Base-by-base conservation (phyloP, 2,113 vertebrate species). In the Laterallus jamaicensis region DNA sequence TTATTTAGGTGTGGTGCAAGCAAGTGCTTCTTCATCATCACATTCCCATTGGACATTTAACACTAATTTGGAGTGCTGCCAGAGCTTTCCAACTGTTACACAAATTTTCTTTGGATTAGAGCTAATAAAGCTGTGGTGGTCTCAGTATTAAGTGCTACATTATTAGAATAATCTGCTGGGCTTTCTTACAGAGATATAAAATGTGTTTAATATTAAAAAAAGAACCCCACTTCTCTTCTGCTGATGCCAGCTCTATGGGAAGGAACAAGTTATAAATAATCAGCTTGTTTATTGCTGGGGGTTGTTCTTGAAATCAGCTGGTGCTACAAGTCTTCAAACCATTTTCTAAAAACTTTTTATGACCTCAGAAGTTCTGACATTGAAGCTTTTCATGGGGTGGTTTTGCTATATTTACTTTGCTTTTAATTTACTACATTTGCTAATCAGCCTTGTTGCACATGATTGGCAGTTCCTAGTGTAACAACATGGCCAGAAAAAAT, bases 261-360 rank as follows among this genome's bases (percentile, higher is more conserved):
- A 20, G 80, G 74, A 90, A 19, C 14, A 93, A 25, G 44, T n/a
- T 90, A 83, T 82, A 92, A 96, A 91, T 84, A 97, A 88, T 39
- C 67, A 76, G 17, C 49, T 77, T 76, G 42, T 64, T 91, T 87
- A 59, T 90, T 92, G 47, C 81, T 55, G 17, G 82, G 80, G 74
- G 20, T 15, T 73, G 80, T n/a, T 76, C 24, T 15, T 85, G 28
- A 42, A 76, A 74, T 92, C 56, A 56, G 42, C 50, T 91, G 44
- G 8, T 73, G 44, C 74, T 70, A 12, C n/a, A 11, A 11, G 37
- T n/a, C 25, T 56, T 37, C 29, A 83, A 69, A 22, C 64, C 12
- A 5, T 44, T 91, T 79, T 52, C 66, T 74, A 14, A 14, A 85
- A 78, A 2, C 24, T 29, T 82, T 6, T 17, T 73, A 29, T 50